phyloP scores from a whole-genome alignment of 1,140 invertebrate genomes.

The Drosophila miranda region DNA sequence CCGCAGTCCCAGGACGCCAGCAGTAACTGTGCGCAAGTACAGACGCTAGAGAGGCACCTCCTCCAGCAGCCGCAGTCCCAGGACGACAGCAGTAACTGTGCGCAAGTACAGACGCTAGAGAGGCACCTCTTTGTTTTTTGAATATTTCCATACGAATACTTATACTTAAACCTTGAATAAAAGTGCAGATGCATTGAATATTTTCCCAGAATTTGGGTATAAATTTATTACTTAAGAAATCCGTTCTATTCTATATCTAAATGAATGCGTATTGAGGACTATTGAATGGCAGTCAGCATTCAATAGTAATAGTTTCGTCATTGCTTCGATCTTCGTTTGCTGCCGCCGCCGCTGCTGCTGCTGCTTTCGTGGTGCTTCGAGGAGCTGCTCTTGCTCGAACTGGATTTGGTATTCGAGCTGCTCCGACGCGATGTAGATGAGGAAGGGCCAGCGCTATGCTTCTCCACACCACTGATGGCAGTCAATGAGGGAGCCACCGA shows the following conservation, averaged over 20 bases:
- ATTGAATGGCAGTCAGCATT: background rate
- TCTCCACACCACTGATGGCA: constrained; percentile 52
- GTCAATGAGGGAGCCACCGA: constrained; percentile 41
- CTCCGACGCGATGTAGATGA: constrained; percentile 60
- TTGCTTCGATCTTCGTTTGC: constrained; percentile 67
- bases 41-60: constrained; percentile 23
- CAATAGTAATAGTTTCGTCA: constrained; percentile 19
- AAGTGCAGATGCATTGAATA: constrained; percentile 14
- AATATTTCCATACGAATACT: constrained; percentile 4
- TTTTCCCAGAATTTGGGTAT: constrained; percentile 8
- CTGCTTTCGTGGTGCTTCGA: constrained; percentile 72
- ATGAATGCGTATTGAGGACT: no score
- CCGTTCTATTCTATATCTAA: background rate
- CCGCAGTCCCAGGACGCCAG: constrained; percentile 67
- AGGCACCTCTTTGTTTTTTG: constrained; percentile 1
- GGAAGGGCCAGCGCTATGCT: constrained; percentile 46
- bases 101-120: constrained; percentile 54
- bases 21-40: constrained; percentile 63
- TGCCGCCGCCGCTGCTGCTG: constrained; percentile 55
- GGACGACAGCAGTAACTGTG: constrained; percentile 65
- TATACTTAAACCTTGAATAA: constrained; percentile 12
- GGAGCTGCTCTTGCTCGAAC: constrained; percentile 57
- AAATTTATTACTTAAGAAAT: background rate
- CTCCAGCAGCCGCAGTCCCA: constrained; percentile 48
- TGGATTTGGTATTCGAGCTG: constrained; percentile 55